Conservation (phyloP, 2,888 invertebrate genomes). For the Deladenus siricidicola region DNA sequence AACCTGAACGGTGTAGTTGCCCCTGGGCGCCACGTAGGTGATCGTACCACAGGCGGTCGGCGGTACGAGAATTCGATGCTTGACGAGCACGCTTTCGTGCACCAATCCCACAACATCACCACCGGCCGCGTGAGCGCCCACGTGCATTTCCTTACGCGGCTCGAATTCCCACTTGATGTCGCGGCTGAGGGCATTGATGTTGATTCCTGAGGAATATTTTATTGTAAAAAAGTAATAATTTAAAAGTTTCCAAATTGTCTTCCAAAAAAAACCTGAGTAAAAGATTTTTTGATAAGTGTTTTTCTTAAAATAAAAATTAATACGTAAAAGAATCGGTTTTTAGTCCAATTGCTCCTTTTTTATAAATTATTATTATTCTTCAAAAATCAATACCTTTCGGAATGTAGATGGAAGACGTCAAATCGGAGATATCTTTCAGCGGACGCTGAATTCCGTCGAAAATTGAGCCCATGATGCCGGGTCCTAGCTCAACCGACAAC, state of each 20-base stretch:
- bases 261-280: no score
- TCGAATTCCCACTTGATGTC: constrained; percentile 82
- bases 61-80: constrained; percentile 89
- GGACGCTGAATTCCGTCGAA: constrained; percentile 99
- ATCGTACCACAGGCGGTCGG: constrained; percentile 92
- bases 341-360: constrained; percentile 1
- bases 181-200: constrained; percentile 79
- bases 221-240: neutral
- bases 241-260: neutral
- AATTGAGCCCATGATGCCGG: constrained; percentile 97
- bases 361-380: neutral
- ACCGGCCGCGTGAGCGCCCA: constrained; percentile 94
- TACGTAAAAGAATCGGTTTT: neutral
- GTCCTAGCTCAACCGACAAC: constrained; percentile 93
- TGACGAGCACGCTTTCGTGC: constrained; percentile 91
- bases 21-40: constrained; percentile 82
- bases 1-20: constrained; percentile 84
- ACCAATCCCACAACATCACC: constrained; percentile 93
- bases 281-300: no score
- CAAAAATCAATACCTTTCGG: constrained; percentile 75
- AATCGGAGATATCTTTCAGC: constrained; percentile 81
- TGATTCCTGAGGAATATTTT: constrained; percentile 60
- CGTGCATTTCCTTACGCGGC: constrained; percentile 62
- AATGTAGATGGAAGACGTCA: constrained; percentile 94
- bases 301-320: neutral